Percentiles rank a stretch among this genome's conserved stretches.
These are phyloP conservation scores for Brachionus rubens DNA, from an alignment of 1,140 invertebrate genomes.

Conservation along the genomic window DNA sequence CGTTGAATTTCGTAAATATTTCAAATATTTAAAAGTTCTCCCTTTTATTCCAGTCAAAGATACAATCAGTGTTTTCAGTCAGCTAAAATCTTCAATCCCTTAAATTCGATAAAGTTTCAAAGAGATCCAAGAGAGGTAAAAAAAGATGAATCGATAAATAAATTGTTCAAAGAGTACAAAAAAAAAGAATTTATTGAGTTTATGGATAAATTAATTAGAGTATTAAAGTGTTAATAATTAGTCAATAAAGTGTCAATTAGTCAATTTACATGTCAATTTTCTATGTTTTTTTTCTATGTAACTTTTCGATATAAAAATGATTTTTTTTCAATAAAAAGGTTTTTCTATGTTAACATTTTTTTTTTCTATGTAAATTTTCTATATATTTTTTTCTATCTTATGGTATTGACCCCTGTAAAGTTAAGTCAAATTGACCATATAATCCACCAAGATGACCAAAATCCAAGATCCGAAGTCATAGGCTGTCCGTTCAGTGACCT, in stretches of 20 bases:
- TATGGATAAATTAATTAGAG: background rate
- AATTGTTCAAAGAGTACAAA: background rate
- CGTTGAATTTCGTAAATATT: too few species aligned
- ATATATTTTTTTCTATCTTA: constrained; percentile 2
- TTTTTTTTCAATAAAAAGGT: constrained; percentile 19
- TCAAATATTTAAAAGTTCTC: too few species aligned
- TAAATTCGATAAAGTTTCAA: too few species aligned
- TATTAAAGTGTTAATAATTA: constrained; percentile 1
- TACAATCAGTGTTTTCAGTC: too few species aligned
- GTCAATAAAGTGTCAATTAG: constrained; percentile 17
- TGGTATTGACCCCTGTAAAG: constrained; percentile 16
- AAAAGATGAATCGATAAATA: constrained; percentile 5
- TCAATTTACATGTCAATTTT: too few species aligned
- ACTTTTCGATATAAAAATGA: constrained; percentile 23
- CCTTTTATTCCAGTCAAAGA: too few species aligned
- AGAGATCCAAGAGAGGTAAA: constrained; percentile 10
- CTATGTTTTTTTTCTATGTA: constrained; percentile 12
- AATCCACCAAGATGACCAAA: too few species aligned
- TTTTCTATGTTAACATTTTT: constrained; percentile 23
- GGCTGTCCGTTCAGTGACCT: too few species aligned
- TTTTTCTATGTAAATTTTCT: too few species aligned
- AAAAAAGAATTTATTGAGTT: constrained; percentile 11
- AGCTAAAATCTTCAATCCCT: too few species aligned
- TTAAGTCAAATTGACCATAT: too few species aligned
- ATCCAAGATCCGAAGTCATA: too few species aligned